Conservation (phyloP, 2,797 vertebrate species). For the Ceryle rudis region DNA sequence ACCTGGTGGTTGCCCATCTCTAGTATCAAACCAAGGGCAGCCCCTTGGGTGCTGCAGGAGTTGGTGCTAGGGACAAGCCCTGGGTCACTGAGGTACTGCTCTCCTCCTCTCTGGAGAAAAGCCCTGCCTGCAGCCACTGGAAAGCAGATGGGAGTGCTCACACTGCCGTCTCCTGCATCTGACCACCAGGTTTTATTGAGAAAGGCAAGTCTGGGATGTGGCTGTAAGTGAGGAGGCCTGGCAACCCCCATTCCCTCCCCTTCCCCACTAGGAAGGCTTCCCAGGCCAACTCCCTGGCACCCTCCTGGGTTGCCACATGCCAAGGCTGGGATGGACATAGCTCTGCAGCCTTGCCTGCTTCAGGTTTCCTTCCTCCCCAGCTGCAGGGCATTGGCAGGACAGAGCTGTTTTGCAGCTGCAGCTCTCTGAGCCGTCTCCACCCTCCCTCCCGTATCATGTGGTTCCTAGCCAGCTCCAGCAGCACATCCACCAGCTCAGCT, state of each 20-base stretch:
- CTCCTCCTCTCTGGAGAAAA: neutral
- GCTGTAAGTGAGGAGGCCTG: neutral
- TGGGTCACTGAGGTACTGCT: neutral
- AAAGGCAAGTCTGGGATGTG: neutral
- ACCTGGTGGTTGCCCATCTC: neutral
- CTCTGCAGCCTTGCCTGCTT: neutral
- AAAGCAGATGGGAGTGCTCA: neutral
- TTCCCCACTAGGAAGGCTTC: neutral
- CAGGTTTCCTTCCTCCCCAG: slow-evolving; percentile 35
- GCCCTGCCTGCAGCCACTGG: neutral
- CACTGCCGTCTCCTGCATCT: neutral
- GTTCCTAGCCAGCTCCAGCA: neutral
- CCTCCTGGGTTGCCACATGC: neutral
- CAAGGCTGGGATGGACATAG: neutral
- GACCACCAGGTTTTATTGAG: neutral
- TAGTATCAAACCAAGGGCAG: neutral
- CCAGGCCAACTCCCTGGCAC: neutral
- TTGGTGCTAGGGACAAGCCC: neutral
- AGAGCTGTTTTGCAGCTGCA: neutral
- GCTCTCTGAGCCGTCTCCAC: neutral
- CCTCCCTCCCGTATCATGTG: neutral
- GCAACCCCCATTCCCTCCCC: neutral
- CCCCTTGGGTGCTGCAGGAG: neutral
- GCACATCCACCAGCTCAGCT: neutral
- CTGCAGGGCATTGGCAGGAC: neutral